Evolutionary conservation across 2,888 invertebrate species (phyloP), one percentile per base, ranked within the genome.

Genomic region (Caenorhabditis drosophilae): DNA sequence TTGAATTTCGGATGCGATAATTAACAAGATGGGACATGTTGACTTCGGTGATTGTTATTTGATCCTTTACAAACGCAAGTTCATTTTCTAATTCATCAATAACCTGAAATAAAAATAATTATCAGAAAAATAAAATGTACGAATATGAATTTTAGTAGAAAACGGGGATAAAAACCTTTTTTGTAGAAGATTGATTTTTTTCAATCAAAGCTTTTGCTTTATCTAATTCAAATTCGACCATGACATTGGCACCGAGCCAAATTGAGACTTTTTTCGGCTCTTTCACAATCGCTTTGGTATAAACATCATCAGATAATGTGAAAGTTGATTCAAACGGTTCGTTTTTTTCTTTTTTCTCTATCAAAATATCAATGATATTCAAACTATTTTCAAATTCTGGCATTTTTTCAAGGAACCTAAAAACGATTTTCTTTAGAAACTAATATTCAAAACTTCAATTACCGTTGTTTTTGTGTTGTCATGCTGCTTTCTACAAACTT

Each of bases 21-120:
- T 97, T 97, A 85, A 92, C 95, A 23, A 97, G 93, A 84, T 97
- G 88, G 27, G 97, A 96, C 93, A 97, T 95, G 85, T 96, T 97
- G 23, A 74, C 97, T 89, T 98, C 97, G 44, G 93, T 92, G 20
- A 95, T 97, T 16, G 97, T 98, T 83, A 92, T 91, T 86, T 97
- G 97, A 87, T 97, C 96, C 83, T 95, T 89, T 56, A 96, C 87
- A 90, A 90, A 46, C 2, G 26, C 26, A 6, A 46, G 36, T 16
- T 56, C 41, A 11, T 9, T 50, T 4, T 18, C 20, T 3, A 47
- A n/a, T 49, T 49, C 49, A n/a, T 38, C 44, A 15, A 52, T 31
- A 6, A 52, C 41, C 52, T 52, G 44, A 27, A 52, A 42, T 31
- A 36, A 48, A 4, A 7, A 18, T 22, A 11, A 18, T 44, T 22